These are phyloP conservation scores for Malthinus flaveolus DNA, from an alignment of 2,888 invertebrate genomes.

Conservation along the genomic window DNA sequence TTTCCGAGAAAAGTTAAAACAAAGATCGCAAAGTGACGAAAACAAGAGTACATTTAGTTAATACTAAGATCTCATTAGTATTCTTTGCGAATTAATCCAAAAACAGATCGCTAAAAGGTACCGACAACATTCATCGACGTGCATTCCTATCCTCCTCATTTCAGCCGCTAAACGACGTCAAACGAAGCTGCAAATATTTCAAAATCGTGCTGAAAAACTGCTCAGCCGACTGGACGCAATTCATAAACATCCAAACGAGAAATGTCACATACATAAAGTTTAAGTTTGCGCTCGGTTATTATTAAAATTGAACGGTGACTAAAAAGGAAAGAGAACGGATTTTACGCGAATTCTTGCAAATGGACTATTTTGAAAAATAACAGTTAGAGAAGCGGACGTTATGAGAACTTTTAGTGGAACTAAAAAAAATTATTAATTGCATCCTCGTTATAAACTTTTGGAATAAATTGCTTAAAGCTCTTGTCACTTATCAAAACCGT, in stretches of 20 bases:
- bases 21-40: slow-evolving; percentile 45
- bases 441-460: too few species aligned
- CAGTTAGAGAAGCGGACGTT: too few species aligned
- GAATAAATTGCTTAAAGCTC: background rate
- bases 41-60: slow-evolving; percentile 53
- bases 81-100: slow-evolving; percentile 55
- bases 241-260: slow-evolving; percentile 50
- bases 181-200: slow-evolving; percentile 53
- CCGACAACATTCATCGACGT: slow-evolving; percentile 49
- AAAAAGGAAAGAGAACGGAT: too few species aligned
- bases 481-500: slow-evolving; percentile 11
- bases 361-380: too few species aligned
- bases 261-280: background rate
- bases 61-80: slow-evolving; percentile 54
- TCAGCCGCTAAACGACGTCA: slow-evolving; percentile 53
- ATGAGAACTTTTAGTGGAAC: too few species aligned
- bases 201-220: slow-evolving; percentile 53
- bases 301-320: too few species aligned
- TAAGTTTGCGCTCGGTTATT: too few species aligned
- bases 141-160: slow-evolving; percentile 51
- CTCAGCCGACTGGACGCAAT: slow-evolving; percentile 47
- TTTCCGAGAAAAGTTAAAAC: slow-evolving; percentile 24
- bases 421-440: too few species aligned
- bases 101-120: slow-evolving; percentile 52
- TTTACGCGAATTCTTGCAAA: too few species aligned